Evolutionary conservation across 2,113 vertebrate genomes (phyloP).

Genomic region (Dicaeum eximium): DNA sequence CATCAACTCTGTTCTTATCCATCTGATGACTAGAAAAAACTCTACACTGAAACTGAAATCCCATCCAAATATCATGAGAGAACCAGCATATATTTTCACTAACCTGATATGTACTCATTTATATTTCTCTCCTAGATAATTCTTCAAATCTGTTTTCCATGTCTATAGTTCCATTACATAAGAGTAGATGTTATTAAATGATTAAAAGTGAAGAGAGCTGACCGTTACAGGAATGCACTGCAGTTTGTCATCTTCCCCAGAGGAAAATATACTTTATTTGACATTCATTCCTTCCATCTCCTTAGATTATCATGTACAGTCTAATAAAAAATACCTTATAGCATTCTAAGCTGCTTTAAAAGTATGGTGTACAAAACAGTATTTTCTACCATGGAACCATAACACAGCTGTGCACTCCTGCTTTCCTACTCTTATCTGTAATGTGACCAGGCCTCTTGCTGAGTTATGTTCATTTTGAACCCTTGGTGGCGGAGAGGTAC

Average conservation of each 20-base stretch:
- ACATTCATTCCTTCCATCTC: background rate
- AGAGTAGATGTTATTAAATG: background rate
- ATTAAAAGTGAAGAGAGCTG: background rate
- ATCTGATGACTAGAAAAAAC: background rate
- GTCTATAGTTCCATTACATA: background rate
- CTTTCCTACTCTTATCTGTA: background rate
- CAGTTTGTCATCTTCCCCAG: background rate
- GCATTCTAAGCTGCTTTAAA: background rate
- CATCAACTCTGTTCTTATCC: background rate
- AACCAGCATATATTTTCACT: background rate
- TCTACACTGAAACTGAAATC: background rate
- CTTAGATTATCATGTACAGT: background rate
- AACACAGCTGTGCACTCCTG: background rate
- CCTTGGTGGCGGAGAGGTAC: background rate
- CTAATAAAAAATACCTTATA: background rate
- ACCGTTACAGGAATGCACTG: background rate
- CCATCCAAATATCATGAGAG: background rate
- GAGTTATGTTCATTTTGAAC: background rate
- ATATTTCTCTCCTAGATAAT: background rate
- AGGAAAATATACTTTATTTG: background rate
- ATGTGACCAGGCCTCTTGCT: background rate
- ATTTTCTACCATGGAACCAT: background rate
- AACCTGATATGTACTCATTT: background rate
- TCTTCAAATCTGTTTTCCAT: background rate
- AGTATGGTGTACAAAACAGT: background rate